Base-by-base conservation (phyloP, 1,140 invertebrate genomes). In the Linepithema humile region DNA sequence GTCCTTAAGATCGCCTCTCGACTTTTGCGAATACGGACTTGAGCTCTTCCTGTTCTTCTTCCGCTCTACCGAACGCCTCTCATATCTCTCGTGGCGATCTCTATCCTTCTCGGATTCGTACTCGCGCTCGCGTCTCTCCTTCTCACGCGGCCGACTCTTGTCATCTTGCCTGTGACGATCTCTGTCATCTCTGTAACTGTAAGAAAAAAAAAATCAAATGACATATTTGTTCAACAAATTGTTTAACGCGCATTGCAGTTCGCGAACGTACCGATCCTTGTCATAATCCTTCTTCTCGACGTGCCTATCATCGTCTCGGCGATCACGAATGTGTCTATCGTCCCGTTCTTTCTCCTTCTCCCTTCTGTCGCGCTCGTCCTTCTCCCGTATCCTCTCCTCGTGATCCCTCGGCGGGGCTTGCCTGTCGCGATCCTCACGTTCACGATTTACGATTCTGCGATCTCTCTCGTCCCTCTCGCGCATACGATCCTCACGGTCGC, bases 381-480 rank as follows among this genome's bases (percentile, higher is more conserved):
- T 93, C 50, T 94, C 92, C 53, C 91, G 88, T 26, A 84, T 45
- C 67, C 91, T 92, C 6, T 93, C 91, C 15, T 92, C 92, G 5
- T 92, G 90, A 82, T 93, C 92, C 88, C 89, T 92, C 29, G 82
- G 9, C 23, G 67, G 29, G 0, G 15, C n/a, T 70, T 55, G 82
- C 9, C 88, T 86, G 7, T 89, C 88, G 7, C 88, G 87, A 82
- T 91, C 90, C 17, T 90, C 90, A 3, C 91, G 88, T 32, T 91
- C 91, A 62, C 91, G 80, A 10, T 90, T 83, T 15, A 70, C 38
- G 32, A 69, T 50, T 64, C 84, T 74, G 69, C 91, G 88, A 29
- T 94, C 91, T 60, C 93, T 90, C 9, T 95, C 93, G 0, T 94
- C 93, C 65, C 93, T 93, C 38, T 94, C 93, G 12, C 91, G 88